Base-by-base conservation (phyloP, 2,797 vertebrate species). In the Dermochelys coriacea region DNA sequence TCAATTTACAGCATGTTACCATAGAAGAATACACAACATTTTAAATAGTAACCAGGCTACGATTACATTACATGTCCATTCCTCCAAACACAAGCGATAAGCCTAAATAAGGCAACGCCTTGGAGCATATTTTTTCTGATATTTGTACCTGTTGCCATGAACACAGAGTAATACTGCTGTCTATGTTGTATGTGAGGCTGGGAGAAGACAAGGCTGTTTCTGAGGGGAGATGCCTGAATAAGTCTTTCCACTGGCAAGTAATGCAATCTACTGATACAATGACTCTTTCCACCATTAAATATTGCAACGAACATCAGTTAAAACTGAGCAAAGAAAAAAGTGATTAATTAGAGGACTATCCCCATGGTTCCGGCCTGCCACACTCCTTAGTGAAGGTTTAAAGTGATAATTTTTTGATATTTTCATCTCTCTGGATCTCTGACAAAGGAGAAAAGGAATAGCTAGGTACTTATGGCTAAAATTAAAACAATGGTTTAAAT, bases 21-120 rank as follows among this genome's bases (percentile, higher is more conserved):
- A 89, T 1, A 50, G 78, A 90, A 85, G 45, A 1, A 2, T 0
- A 0, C 4, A 23, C 41, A n/a, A 45, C 9, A 6, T 83, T 19
- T 86, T 27, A 59, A 59, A 3, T 59, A 61, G 49, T 6, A 54
- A 10, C 11, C 71, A 80, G 71, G 2, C 4, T 16, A 92, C 74
- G 5, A 14, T 86, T 52, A 41, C 12, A 71, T 59, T 1, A 0
- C 18, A 2, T 74, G 86, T 85, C 45, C 2, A 23, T 14, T 85
- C 54, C 54, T 91, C 52, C 82, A 71, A 57, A 87, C 4, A 21
- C 1, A 87, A 45, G 4, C 52, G 19, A 83, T 14, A 14, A 78
- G 37, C 25, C 19, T 77, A n/a, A 85, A 4, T 18, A 80, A 82
- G 23, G 11, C 25, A 71, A 71, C 2, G n/a, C 19, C 5, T 23